These are phyloP conservation scores for Desmophyllum pertusum DNA, from an alignment of 92 coral and sea anemone species.

Conservation along the genomic window DNA sequence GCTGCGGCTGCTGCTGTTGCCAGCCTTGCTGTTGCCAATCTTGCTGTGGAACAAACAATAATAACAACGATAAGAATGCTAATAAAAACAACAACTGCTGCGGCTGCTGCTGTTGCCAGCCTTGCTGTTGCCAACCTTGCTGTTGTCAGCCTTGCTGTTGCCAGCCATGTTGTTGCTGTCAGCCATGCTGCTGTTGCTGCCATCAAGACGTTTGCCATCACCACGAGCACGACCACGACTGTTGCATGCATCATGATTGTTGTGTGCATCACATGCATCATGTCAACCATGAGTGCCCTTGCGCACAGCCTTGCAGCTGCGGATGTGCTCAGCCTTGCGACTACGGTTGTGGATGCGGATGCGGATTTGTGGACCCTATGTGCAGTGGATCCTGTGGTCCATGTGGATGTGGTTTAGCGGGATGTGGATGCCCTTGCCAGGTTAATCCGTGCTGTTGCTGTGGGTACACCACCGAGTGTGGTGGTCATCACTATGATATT, in stretches of 20 bases:
- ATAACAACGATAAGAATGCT: too few relatives aligned
- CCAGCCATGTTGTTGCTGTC: conserved; percentile 36
- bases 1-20: conserved; percentile 14
- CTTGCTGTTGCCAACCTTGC: too few relatives aligned
- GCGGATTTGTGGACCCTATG: not conserved
- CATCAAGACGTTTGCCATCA: conserved; percentile 21
- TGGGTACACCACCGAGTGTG: not conserved
- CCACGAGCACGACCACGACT: conserved; percentile 24
- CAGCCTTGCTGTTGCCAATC: conserved; percentile 28
- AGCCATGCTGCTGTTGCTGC: conserved; percentile 12
- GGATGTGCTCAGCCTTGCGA: conserved; percentile 16
- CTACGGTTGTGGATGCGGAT: conserved; percentile 24
- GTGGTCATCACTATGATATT: not conserved
- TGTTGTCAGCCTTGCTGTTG: too few relatives aligned
- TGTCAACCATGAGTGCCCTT: conserved; percentile 23
- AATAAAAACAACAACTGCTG: conserved; percentile 34
- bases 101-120: conserved; percentile 34
- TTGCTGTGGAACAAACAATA: conserved; percentile 15
- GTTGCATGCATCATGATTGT: conserved; percentile 26
- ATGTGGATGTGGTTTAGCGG: not conserved
- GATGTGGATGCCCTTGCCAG: conserved; percentile 21
- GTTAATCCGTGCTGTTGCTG: conserved; percentile 14
- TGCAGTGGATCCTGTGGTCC: too few relatives aligned
- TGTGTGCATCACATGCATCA: conserved; percentile 38
- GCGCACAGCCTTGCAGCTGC: conserved; percentile 27